phyloP scores from a whole-genome alignment of 2,797 vertebrate species.

The Rhincodon typus region DNA sequence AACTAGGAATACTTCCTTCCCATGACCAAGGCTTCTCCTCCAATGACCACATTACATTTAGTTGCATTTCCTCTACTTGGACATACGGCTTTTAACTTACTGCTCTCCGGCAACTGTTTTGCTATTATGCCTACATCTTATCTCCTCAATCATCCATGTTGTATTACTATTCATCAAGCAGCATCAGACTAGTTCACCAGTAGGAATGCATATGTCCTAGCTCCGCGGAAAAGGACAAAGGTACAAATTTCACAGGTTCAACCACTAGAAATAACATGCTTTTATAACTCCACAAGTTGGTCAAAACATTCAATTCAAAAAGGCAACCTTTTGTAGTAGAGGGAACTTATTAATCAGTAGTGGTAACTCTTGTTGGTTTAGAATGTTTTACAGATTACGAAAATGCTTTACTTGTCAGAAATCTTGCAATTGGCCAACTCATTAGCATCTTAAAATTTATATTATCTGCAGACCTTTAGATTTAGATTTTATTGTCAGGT shows the following conservation, averaged over 20 bases:
- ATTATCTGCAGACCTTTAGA: no score
- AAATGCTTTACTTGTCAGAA: no score
- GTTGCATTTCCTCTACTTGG: not conserved
- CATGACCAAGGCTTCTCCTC: not conserved
- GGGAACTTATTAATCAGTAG: not conserved
- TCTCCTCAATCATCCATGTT: not conserved
- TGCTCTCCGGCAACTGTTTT: not conserved
- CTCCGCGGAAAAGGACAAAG: not conserved
- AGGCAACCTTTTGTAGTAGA: not conserved
- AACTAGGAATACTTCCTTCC: not conserved
- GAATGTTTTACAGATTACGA: not conserved
- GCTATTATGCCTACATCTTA: not conserved
- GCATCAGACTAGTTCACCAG: not conserved
- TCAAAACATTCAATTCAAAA: not conserved
- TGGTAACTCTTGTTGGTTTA: not conserved
- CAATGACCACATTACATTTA: not conserved
- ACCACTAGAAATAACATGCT: not conserved
- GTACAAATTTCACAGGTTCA: not conserved
- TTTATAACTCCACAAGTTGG: not conserved
- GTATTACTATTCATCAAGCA: not conserved
- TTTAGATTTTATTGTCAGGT: no score
- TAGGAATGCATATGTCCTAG: not conserved
- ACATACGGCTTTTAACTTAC: not conserved
- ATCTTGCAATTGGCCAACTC: not conserved
- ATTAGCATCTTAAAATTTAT: not conserved